A percentile compares a stretch with the other conserved stretches of the same genome.
These are phyloP conservation scores for Ceratina japonica DNA, from an alignment of 1,140 invertebrate genomes.

Conservation along the genomic window DNA sequence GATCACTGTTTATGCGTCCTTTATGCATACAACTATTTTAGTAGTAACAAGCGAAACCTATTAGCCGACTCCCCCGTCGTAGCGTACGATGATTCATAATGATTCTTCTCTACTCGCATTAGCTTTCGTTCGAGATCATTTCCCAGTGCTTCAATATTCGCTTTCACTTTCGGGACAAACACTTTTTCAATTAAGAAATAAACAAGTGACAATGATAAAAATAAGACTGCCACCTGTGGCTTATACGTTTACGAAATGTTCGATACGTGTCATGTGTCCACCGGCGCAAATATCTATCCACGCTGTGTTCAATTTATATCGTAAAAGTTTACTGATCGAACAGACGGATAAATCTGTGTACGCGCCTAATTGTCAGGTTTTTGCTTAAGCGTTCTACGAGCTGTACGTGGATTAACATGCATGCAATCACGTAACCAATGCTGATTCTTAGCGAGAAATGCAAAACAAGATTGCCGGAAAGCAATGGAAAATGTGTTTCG, in stretches of 20 bases:
- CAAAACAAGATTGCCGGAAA: neutral
- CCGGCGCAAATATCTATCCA: too few relatives aligned
- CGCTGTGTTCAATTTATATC: too few relatives aligned
- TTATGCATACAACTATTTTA: neutral
- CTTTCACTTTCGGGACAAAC: neutral
- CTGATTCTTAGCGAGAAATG: neutral
- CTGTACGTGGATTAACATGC: too few relatives aligned
- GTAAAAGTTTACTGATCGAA: too few relatives aligned
- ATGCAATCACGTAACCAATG: too few relatives aligned
- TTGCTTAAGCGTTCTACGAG: too few relatives aligned
- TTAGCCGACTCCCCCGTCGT: neutral
- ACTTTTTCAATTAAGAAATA: too few relatives aligned
- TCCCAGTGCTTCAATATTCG: neutral
- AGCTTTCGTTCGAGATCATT: too few relatives aligned
- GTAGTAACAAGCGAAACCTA: neutral
- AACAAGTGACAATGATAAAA: neutral
- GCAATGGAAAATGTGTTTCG: neutral
- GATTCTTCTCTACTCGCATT: too few relatives aligned
- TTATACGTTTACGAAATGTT: neutral
- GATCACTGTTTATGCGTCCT: constrained; percentile 23
- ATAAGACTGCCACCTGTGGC: neutral
- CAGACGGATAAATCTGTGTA: too few relatives aligned
- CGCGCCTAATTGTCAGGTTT: too few relatives aligned
- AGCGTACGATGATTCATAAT: neutral
- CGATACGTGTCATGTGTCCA: too few relatives aligned